A percentile compares a stretch with the other conserved stretches of the same genome.
Conservation (phyloP, 1,140 invertebrate species). For the Dryas iulia region DNA sequence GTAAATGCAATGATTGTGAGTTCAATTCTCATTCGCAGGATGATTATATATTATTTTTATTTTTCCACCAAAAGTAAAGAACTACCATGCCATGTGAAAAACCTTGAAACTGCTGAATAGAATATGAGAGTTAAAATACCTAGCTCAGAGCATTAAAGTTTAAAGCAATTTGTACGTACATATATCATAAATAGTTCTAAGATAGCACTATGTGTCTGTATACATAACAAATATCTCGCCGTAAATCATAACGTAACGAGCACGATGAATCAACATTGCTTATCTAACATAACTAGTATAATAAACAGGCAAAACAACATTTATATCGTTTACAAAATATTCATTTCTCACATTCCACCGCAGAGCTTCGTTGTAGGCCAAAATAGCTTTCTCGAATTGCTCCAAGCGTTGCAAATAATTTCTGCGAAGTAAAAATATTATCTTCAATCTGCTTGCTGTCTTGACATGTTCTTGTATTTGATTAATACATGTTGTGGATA, state of each 20-base stretch:
- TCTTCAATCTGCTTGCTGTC: conserved; percentile 19
- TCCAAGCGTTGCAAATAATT: conserved; percentile 71
- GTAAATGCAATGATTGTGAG: background rate
- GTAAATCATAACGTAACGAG: background rate
- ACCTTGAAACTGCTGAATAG: too few species aligned
- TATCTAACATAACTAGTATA: background rate
- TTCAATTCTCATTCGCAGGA: too few species aligned
- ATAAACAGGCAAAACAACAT: background rate
- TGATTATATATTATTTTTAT: too few species aligned
- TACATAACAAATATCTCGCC: background rate
- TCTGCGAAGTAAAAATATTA: conserved; percentile 47
- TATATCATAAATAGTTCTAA: background rate
- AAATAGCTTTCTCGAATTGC: conserved; percentile 70
- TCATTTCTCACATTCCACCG: conserved; percentile 66
- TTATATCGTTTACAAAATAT: background rate
- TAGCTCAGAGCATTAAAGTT: too few species aligned
- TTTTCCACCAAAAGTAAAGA: too few species aligned
- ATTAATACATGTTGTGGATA: background rate
- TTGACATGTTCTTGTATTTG: background rate
- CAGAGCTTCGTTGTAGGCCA: conserved; percentile 68
- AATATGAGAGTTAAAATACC: too few species aligned
- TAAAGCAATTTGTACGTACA: background rate
- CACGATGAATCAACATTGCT: background rate
- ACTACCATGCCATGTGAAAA: too few species aligned
- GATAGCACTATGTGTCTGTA: background rate